A percentile compares a stretch with the other conserved stretches of the same genome.
Evolutionary conservation across 2,113 vertebrate genomes (phyloP).

Genomic region (Dromiciops gliroides): DNA sequence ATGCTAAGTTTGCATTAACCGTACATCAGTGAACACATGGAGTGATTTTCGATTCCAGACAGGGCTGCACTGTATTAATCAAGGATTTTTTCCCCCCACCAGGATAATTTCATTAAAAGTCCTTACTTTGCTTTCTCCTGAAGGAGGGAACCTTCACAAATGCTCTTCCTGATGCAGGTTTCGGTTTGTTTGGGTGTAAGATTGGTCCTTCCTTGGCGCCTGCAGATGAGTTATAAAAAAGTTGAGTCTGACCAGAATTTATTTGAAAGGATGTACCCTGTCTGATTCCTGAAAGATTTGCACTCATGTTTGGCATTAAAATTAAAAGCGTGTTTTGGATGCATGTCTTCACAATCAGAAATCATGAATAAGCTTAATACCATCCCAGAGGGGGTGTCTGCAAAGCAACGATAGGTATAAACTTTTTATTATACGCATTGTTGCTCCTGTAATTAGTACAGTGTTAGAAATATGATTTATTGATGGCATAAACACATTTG

Average conservation of each 20-base stretch:
- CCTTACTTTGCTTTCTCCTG: slow-evolving; percentile 44
- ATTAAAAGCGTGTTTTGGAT: background rate
- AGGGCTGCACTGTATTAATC: background rate
- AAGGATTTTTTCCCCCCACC: background rate
- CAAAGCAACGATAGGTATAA: background rate
- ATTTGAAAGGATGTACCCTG: background rate
- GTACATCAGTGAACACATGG: fast-evolving
- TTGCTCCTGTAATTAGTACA: slow-evolving; percentile 7
- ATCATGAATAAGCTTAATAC: background rate
- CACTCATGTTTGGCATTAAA: background rate
- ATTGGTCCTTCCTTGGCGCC: slow-evolving; percentile 51
- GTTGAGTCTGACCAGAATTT: slow-evolving; percentile 40
- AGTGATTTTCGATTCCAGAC: slow-evolving; percentile 21
- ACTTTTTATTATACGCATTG: background rate
- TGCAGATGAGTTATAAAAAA: slow-evolving; percentile 42
- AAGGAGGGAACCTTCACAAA: slow-evolving; percentile 39
- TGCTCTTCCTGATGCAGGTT: background rate
- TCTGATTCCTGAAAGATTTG: slow-evolving; percentile 10
- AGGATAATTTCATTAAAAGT: background rate
- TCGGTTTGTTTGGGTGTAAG: slow-evolving; percentile 46
- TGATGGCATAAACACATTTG: background rate
- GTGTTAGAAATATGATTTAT: background rate
- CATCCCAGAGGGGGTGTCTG: background rate
- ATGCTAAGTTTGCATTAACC: background rate
- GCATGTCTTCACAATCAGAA: background rate